Conservation (phyloP, 2,888 invertebrate genomes). For the Ecliptopera silaceata region DNA sequence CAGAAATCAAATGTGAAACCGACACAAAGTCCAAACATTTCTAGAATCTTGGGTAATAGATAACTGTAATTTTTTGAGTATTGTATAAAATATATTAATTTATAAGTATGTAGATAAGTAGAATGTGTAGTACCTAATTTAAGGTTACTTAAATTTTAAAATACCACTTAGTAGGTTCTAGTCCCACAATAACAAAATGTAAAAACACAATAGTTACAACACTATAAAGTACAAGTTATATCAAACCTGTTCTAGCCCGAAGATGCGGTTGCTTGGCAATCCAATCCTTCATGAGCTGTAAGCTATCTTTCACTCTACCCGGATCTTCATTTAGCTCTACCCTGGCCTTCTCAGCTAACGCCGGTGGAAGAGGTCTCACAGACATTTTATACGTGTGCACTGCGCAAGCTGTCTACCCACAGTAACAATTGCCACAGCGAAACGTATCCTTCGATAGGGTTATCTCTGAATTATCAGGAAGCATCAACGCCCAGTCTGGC, state of each 20-base stretch:
- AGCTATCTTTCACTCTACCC: conserved; percentile 65
- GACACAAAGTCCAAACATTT: too few relatives aligned
- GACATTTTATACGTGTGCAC: conserved; percentile 44
- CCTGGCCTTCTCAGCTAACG: conserved; percentile 68
- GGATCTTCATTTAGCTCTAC: conserved; percentile 81
- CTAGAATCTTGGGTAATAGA: too few relatives aligned
- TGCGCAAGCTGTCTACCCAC: conserved; percentile 15
- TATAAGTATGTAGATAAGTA: too few relatives aligned
- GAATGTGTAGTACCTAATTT: too few relatives aligned
- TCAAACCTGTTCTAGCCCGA: conserved; percentile 55
- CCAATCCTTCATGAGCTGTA: conserved; percentile 82
- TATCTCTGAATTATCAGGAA: conserved; percentile 8
- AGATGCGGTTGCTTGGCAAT: conserved; percentile 81
- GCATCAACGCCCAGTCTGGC: neutral
- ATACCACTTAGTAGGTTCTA: neutral
- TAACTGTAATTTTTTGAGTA: too few relatives aligned
- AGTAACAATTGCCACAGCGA: neutral
- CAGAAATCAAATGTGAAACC: too few relatives aligned
- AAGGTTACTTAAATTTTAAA: too few relatives aligned
- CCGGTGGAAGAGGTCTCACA: conserved; percentile 53
- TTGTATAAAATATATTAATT: too few relatives aligned
- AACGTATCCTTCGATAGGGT: conserved; percentile 5
- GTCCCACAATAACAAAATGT: neutral
- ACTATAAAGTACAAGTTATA: neutral
- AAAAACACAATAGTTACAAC: neutral